Evolutionary conservation across 2,797 vertebrate species (phyloP), one percentile per base, ranked within the genome.

Genomic region (Steatocranus sp.): DNA sequence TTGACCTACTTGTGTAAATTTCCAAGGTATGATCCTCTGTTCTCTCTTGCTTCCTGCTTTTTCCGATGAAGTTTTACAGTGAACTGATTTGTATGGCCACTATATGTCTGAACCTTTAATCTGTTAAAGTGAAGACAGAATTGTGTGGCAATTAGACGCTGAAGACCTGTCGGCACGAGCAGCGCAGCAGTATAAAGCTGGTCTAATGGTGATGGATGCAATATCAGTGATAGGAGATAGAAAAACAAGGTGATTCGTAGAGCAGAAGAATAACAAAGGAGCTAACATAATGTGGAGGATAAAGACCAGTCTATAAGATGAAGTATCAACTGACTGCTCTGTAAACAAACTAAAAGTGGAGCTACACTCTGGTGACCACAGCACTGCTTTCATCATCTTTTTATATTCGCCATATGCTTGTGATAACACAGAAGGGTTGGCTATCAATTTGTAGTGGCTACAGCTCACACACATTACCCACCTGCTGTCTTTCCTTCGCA

Each of bases 1-100:
- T 93, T 91, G 85, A 93, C 89, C 90, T 87, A 89, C 85, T 88
- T 91, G 32, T 83, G 56, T 82, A 36, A 38, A 61, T 79, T 70
- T 75, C 18, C 38, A 51, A 83, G 83, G 84, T 88, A 36, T 58
- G 76, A 87, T 86, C 54, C 56, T 86, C 63, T 51, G 50, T 81
- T 75, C 5, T 8, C 17, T 61, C 3, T 23, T 70, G 48, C 43
- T 73, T 73, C 75, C 75, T 88, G 38, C 74, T 85, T 81, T 75
- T 63, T 82, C 32, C 38, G 20, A 83, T 87, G 56, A 85, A 36
- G 41, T 74, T 75, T 75, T 80, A 49, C 17, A 36, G 41, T 78
- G 50, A 86, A 86, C 76, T 76, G 73, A 92, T 87, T 83, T 86
- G 53, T 51, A 54, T 84, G 43, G 48, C 75, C 61, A 3, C 48